phyloP scores from a whole-genome alignment of 2,797 vertebrate genomes.

The Denticeps clupeoides region DNA sequence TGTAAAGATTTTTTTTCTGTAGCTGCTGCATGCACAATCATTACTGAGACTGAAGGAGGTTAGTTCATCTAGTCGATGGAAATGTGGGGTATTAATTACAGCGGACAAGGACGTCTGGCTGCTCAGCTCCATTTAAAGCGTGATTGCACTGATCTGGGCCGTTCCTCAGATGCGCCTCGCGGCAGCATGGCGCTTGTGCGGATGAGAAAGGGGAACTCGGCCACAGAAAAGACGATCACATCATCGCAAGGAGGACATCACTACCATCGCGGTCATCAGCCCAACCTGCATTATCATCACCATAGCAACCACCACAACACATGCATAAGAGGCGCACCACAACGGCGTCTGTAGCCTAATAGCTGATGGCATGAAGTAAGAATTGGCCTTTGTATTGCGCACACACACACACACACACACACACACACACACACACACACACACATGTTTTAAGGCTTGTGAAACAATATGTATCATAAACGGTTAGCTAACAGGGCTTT shows the following conservation, averaged over 20 bases:
- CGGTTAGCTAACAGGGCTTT: no score
- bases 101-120: constrained; percentile 60
- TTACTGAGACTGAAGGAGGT: constrained; percentile 45
- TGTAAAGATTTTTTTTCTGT: constrained; percentile 54
- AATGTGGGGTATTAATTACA: constrained; percentile 76
- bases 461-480: no score
- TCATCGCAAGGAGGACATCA: background rate
- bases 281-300: background rate
- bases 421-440: no score
- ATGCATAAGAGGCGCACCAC: no score
- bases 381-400: no score
- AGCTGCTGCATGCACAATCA: constrained; percentile 47
- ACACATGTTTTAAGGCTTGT: no score
- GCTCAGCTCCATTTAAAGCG: constrained; percentile 46
- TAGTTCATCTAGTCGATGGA: constrained; percentile 60
- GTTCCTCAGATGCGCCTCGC: constrained; percentile 41
- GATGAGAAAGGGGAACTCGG: no score
- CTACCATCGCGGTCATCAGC: background rate
- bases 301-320: no score
- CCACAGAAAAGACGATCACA: background rate
- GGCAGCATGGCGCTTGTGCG: constrained; percentile 24
- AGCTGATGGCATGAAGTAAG: no score
- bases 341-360: no score
- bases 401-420: background rate
- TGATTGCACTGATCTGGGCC: constrained; percentile 41